Conservation (phyloP, 2,113 vertebrate species). For the Aspidoscelis tigris region DNA sequence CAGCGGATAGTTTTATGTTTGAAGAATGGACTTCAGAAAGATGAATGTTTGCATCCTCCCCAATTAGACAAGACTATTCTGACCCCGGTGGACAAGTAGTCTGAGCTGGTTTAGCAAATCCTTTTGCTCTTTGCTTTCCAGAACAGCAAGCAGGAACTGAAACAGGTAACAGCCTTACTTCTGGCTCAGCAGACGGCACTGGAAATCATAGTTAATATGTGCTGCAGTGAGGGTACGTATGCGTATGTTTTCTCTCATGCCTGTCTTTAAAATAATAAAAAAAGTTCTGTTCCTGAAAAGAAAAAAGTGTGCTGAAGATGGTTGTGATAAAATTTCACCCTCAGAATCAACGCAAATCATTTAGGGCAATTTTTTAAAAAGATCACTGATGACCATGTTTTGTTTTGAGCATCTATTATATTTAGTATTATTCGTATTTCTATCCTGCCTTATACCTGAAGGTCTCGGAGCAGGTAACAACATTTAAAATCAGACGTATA, state of each 20-base stretch:
- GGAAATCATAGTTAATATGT: slow-evolving; percentile 98
- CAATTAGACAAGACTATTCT: not conserved
- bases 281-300: no score
- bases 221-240: slow-evolving; percentile 90
- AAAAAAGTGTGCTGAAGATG: not conserved
- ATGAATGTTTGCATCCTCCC: no score
- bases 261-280: not conserved
- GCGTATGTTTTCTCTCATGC: not conserved
- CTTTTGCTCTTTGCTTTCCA: slow-evolving; percentile 62
- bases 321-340: not conserved
- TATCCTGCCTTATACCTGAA: no score
- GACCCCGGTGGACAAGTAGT: not conserved
- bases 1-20: no score
- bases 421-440: no score
- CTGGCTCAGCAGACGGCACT: slow-evolving; percentile 94
- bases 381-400: not conserved
- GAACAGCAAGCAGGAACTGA: slow-evolving; percentile 87
- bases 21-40: no score
- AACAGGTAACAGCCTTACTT: slow-evolving; percentile 87
- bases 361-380: not conserved
- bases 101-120: not conserved
- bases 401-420: not conserved
- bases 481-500: no score
- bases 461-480: no score
- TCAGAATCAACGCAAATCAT: no score